A percentile compares a stretch with the other conserved stretches of the same genome.
Conservation (phyloP, 2,797 vertebrate species). For the Pempheris klunzingeri region DNA sequence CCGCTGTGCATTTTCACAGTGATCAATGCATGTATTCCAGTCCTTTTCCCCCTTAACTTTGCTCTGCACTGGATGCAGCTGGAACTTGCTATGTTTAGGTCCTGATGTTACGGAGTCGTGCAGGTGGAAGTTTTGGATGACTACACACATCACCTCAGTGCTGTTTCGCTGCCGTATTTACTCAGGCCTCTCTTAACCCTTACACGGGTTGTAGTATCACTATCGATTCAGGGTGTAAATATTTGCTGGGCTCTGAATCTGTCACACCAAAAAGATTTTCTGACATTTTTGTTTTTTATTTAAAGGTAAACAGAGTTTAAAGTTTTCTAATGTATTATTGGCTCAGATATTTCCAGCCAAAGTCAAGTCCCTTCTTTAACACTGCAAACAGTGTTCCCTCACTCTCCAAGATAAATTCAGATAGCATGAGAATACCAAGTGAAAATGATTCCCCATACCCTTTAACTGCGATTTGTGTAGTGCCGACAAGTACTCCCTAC, state of each 20-base stretch:
- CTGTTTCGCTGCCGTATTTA: slow-evolving; percentile 22
- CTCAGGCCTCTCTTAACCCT: slow-evolving; percentile 32
- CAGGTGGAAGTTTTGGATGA: slow-evolving; percentile 22
- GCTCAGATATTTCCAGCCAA: slow-evolving; percentile 61
- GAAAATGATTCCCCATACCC: slow-evolving; percentile 64
- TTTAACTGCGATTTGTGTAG: slow-evolving; percentile 60
- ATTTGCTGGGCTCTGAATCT: slow-evolving; percentile 35
- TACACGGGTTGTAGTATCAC: neutral
- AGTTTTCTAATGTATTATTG: too few species aligned
- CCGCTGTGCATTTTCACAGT: slow-evolving; percentile 7
- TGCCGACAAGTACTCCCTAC: slow-evolving; percentile 62
- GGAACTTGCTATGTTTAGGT: slow-evolving; percentile 19
- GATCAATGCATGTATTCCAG: slow-evolving; percentile 21
- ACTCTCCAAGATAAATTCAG: slow-evolving; percentile 51
- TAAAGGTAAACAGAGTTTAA: too few species aligned
- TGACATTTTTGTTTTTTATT: too few species aligned
- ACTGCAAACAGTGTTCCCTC: slow-evolving; percentile 19
- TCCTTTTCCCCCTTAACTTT: slow-evolving; percentile 9
- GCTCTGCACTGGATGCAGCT: slow-evolving; percentile 19
- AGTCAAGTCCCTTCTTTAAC: slow-evolving; percentile 51
- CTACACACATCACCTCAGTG: slow-evolving; percentile 13
- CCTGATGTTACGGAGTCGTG: slow-evolving; percentile 13
- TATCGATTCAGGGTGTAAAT: slow-evolving; percentile 40
- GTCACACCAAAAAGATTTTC: too few species aligned
- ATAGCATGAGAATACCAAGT: slow-evolving; percentile 51